A percentile compares a stretch with the other conserved stretches of the same genome.
Evolutionary conservation across 30 jellyfish, hydroid and myxozoan species (phyloP).

Genomic region (Aurelia sp.): DNA sequence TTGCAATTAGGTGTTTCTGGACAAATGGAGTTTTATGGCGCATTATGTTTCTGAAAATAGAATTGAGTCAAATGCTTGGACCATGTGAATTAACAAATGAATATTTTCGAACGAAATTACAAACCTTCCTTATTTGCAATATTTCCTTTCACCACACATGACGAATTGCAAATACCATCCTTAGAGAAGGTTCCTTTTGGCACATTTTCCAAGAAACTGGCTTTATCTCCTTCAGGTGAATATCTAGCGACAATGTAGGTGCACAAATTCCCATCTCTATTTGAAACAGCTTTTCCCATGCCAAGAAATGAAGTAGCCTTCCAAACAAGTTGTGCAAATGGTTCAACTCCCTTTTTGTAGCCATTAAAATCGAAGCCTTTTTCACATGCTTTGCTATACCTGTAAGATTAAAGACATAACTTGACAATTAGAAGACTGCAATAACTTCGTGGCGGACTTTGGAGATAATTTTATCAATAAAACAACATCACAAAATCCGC

Average conservation of each 20-base stretch:
- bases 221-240: conserved; percentile 95
- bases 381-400: conserved; percentile 96
- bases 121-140: conserved; percentile 26
- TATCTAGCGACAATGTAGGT: conserved; percentile 95
- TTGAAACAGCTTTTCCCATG: conserved; percentile 85
- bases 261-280: conserved; percentile 85
- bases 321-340: conserved; percentile 98
- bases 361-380: conserved; percentile 57
- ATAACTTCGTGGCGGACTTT: too few relatives aligned
- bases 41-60: too few relatives aligned
- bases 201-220: conserved; percentile 70
- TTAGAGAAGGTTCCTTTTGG: conserved; percentile 74
- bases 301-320: conserved; percentile 89
- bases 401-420: too few relatives aligned
- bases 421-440: too few relatives aligned
- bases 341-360: conserved; percentile 82
- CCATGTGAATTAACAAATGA: too few relatives aligned
- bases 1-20: too few relatives aligned
- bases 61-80: too few relatives aligned
- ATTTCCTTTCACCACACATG: conserved; percentile 59
- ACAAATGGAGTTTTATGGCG: too few relatives aligned
- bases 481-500: too few relatives aligned
- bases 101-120: not conserved
- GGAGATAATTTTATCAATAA: too few relatives aligned
- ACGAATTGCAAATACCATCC: conserved; percentile 57